Percentiles rank a stretch among this genome's conserved stretches.
These are phyloP conservation scores for Rhynchophorus ferrugineus DNA, from an alignment of 1,140 invertebrate genomes.

Conservation along the genomic window DNA sequence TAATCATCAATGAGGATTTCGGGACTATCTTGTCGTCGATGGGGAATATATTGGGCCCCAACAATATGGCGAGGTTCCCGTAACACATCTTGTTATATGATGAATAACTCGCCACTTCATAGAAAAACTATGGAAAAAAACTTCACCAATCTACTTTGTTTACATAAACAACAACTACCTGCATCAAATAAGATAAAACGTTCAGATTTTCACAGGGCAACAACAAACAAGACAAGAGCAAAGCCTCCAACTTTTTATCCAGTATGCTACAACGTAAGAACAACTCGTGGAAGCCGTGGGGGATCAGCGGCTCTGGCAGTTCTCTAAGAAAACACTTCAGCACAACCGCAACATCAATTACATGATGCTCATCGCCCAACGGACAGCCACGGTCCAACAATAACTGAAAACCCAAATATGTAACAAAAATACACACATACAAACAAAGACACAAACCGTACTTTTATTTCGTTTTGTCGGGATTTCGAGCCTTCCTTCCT, in stretches of 20 bases:
- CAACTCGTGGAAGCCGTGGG: constrained; percentile 60
- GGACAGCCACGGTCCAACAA: constrained; percentile 57
- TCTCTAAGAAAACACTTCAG: constrained; percentile 76
- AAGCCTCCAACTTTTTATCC: constrained; percentile 45
- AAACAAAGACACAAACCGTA: constrained; percentile 37
- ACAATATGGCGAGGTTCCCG: constrained; percentile 70
- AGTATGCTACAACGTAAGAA: constrained; percentile 60
- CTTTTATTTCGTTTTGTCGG: constrained; percentile 72
- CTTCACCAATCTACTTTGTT: too few relatives aligned
- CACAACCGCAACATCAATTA: constrained; percentile 73
- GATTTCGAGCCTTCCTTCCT: constrained; percentile 74
- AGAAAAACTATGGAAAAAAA: constrained; percentile 45
- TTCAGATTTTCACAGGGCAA: constrained; percentile 56
- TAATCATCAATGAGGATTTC: constrained; percentile 32
- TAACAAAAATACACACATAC: constrained; percentile 6
- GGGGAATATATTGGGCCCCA: constrained; percentile 80
- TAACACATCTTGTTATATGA: constrained; percentile 74
- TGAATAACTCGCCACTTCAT: constrained; percentile 50
- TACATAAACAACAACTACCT: too few relatives aligned
- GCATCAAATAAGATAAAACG: constrained; percentile 61
- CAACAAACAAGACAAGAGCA: constrained; percentile 56
- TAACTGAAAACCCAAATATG: constrained; percentile 39
- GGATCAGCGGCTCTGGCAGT: constrained; percentile 75
- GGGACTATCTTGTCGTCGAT: constrained; percentile 43
- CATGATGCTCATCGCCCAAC: constrained; percentile 57